Base-by-base conservation (phyloP, 2,113 vertebrate genomes). In the Triplophysa dalaica region DNA sequence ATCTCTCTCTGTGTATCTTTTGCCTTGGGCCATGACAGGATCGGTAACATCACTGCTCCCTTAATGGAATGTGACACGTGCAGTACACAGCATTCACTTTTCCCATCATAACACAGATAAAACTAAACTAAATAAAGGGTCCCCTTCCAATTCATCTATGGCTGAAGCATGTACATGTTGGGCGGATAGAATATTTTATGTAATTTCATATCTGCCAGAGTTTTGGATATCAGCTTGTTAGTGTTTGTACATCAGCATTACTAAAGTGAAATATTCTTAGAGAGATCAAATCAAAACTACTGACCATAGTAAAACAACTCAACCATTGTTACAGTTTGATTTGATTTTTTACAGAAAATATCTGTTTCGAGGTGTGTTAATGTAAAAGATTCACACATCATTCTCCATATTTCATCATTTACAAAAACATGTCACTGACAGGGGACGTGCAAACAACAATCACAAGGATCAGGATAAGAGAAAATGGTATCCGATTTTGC, bases 21-120 rank as follows among this genome's bases (percentile, higher is more conserved):
- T 21, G 78, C 78, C 78, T 65, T 19, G n/a, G 70, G 78, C 68
- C 45, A 54, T 80, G 78, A 73, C 78, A 80, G 50, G n/a, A 80
- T 80, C 43, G 62, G 61, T 65, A 80, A 56, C 45, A 64, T 73
- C 78, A 80, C 60, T 56, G 69, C 70, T 80, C 26, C 61, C 61
- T 54, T 80, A 73, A 80, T 29, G 19, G 68, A 56, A 45, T 52
- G 60, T 80, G 78, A 80, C 78, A 67, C 62, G 69, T 54, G 78
- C 70, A 80, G 78, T 41, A 76, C 61, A 41, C 74, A 76, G 61
- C 74, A 76, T 76, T 64, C 58, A 58, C 58, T 54, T 70, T 65
- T 33, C 45, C 65, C 62, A 73, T 73, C 69, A 72, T 50, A 64
- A 80, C 11, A 73, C 13, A 45, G 54, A 80, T 72, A 65, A 24